Evolutionary conservation across 2,797 vertebrate species (phyloP).

Genomic region (Myotis pilosus): DNA sequence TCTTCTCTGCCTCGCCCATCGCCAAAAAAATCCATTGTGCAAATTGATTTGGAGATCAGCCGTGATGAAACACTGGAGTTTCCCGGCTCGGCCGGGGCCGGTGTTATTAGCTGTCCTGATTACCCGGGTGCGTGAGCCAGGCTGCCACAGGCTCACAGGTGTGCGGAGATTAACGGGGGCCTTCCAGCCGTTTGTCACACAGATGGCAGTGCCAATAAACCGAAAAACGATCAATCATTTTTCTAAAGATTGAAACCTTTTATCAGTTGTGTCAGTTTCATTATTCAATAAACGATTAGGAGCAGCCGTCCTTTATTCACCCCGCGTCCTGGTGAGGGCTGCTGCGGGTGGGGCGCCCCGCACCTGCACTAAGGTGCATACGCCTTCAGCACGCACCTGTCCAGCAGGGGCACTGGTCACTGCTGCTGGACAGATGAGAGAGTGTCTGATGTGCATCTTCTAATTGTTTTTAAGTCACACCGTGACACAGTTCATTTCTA

Average conservation of each 20-base stretch:
- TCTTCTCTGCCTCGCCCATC: neutral
- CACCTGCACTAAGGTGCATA: neutral
- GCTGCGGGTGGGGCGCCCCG: neutral
- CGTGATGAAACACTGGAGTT: constrained; percentile 73
- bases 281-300: constrained; percentile 94
- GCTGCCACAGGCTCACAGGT: constrained; percentile 67
- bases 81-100: neutral
- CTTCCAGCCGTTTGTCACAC: constrained; percentile 86
- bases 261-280: constrained; percentile 95
- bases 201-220: constrained; percentile 87
- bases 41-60: constrained; percentile 76
- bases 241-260: constrained; percentile 93
- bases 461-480: neutral
- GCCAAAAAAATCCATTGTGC: constrained; percentile 53
- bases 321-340: constrained; percentile 62
- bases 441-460: neutral
- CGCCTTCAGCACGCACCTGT: constrained; percentile 9
- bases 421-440: neutral
- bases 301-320: constrained; percentile 90
- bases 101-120: constrained; percentile 62
- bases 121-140: constrained; percentile 58
- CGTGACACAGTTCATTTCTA: fast-evolving
- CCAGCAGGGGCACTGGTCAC: neutral
- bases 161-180: constrained; percentile 81
- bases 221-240: constrained; percentile 94